phyloP scores from a whole-genome alignment of 2,113 vertebrate species.

The Recurvirostra avosetta region DNA sequence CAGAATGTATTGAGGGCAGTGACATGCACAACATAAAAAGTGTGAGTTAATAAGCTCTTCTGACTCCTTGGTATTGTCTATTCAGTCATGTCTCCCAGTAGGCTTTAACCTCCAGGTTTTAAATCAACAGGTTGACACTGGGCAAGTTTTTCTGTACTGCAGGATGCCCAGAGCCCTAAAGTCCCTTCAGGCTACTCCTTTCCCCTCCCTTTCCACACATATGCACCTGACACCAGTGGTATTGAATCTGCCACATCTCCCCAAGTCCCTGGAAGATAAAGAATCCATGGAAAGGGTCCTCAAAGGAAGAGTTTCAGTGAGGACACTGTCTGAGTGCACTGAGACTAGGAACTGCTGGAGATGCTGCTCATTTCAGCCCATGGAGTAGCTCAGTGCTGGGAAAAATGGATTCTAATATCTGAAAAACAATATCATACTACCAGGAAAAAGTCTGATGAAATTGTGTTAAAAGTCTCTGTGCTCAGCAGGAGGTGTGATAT shows the following conservation, averaged over 20 bases:
- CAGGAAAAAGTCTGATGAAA: not conserved
- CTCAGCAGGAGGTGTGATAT: not conserved
- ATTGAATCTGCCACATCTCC: not conserved
- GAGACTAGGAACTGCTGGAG: not conserved
- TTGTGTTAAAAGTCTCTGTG: not conserved
- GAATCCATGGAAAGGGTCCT: not conserved
- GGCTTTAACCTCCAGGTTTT: not conserved
- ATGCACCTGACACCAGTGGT: not conserved
- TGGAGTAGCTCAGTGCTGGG: not conserved
- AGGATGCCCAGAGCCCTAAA: not conserved
- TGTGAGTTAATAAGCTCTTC: not conserved
- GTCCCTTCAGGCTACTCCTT: not conserved
- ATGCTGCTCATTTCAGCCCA: not conserved
- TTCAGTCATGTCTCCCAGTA: not conserved
- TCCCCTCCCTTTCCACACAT: accelerated
- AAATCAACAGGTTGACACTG: not conserved
- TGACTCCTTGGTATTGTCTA: not conserved
- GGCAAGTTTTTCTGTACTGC: not conserved
- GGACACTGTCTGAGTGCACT: not conserved
- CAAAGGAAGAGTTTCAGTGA: not conserved
- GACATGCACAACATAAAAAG: not conserved
- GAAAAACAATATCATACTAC: not conserved
- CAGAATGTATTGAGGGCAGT: not conserved
- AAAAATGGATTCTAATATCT: not conserved
- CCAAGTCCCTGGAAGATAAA: not conserved